phyloP scores from a whole-genome alignment of 2,888 invertebrate genomes.

The Sminthurinus aureus region DNA sequence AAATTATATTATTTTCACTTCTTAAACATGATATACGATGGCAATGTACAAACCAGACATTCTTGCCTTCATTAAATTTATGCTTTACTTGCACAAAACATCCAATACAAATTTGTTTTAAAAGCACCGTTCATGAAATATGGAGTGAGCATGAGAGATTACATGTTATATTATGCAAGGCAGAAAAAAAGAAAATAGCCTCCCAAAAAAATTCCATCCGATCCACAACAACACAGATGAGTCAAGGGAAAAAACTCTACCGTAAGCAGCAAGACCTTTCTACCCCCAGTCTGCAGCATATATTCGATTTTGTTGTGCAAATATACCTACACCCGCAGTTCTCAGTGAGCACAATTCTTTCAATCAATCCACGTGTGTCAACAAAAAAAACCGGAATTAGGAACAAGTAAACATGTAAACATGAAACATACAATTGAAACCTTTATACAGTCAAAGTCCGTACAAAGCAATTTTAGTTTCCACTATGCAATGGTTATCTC shows the following conservation, averaged over 20 bases:
- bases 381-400: background rate
- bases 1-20: background rate
- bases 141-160: background rate
- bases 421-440: background rate
- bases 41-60: background rate
- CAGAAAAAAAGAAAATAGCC: background rate
- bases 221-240: background rate
- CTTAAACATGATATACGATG: background rate
- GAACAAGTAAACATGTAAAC: constrained; percentile 11
- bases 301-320: background rate
- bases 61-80: background rate
- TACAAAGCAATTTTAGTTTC: too few species aligned
- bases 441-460: background rate
- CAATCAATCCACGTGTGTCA: background rate
- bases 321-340: background rate
- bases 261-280: background rate
- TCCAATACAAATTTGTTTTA: background rate
- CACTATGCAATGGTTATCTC: constrained; percentile 3
- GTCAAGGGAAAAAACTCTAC: background rate
- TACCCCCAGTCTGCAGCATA: background rate
- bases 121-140: background rate
- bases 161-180: background rate
- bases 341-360: too few species aligned
- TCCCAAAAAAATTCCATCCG: background rate
- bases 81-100: background rate